phyloP scores from a whole-genome alignment of 2,113 vertebrate genomes.

The Larimichthys polyactis region DNA sequence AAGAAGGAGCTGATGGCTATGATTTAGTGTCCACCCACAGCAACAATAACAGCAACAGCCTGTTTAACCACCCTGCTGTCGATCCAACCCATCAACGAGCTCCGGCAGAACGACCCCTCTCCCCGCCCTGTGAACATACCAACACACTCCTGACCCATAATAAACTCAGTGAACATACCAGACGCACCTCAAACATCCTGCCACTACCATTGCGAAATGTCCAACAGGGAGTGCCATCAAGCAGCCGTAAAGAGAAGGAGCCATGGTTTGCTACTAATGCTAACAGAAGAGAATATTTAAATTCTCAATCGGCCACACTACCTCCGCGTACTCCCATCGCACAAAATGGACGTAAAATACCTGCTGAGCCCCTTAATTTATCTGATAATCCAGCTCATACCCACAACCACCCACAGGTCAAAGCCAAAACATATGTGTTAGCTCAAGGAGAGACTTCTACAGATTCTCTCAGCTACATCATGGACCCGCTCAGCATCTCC shows the following conservation, averaged over 20 bases:
- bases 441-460: conserved; percentile 38
- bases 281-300: neutral
- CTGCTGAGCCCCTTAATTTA: neutral
- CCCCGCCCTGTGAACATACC: conserved; percentile 69
- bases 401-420: conserved; percentile 6
- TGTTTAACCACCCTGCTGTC: conserved; percentile 1
- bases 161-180: conserved; percentile 29
- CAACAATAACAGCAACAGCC: conserved; percentile 38
- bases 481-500: conserved; percentile 74
- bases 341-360: conserved; percentile 13
- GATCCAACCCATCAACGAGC: conserved; percentile 33
- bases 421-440: conserved; percentile 14
- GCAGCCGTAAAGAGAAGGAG: neutral
- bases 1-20: conserved; percentile 17
- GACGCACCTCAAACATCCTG: conserved; percentile 26
- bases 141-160: conserved; percentile 26
- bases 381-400: neutral
- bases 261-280: conserved; percentile 10
- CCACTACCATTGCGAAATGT: conserved; percentile 12
- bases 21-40: conserved; percentile 45
- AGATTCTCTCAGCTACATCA: conserved; percentile 55
- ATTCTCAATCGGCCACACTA: neutral
- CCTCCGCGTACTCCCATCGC: conserved; percentile 1
- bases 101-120: conserved; percentile 84
- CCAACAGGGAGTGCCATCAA: conserved; percentile 45